These are phyloP conservation scores for Drosophila incognita DNA, from an alignment of 2,888 invertebrate species.

Conservation along the genomic window DNA sequence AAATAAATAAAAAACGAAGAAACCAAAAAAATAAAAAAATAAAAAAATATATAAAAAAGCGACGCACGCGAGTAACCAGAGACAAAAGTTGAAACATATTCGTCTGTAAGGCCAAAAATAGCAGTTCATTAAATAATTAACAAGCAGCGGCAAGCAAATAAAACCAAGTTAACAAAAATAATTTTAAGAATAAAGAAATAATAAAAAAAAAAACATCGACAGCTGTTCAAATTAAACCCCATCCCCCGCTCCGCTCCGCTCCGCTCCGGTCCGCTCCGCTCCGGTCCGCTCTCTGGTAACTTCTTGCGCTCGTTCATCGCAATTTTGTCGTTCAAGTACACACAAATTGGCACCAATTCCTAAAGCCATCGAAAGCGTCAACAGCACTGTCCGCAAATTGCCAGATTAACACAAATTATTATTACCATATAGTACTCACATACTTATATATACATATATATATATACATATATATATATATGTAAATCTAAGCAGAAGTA, in stretches of 20 bases:
- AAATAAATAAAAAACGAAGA: conserved; percentile 5
- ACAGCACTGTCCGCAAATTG: conserved; percentile 32
- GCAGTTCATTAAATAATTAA: conserved; percentile 64
- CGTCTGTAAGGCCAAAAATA: conserved; percentile 61
- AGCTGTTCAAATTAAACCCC: conserved; percentile 57
- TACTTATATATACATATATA: not conserved
- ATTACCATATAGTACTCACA: conserved; percentile 9
- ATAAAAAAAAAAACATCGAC: conserved; percentile 18
- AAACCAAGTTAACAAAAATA: conserved; percentile 31
- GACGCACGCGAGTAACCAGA: conserved; percentile 4
- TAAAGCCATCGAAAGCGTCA: conserved; percentile 32
- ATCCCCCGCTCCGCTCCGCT: not conserved
- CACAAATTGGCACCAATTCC: conserved; percentile 67
- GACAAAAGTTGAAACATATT: conserved; percentile 39
- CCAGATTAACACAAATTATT: conserved; percentile 63
- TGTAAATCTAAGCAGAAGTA: conserved; percentile 25
- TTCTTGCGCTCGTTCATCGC: not conserved
- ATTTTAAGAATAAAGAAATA: not conserved
- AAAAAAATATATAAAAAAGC: conserved; percentile 38
- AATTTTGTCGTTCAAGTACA: conserved; percentile 49
- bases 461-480: not conserved
- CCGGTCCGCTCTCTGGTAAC: not conserved
- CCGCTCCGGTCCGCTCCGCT: too few species aligned
- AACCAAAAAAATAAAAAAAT: not conserved
- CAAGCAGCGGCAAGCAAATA: conserved; percentile 22